A percentile compares a stretch with the other conserved stretches of the same genome.
These are phyloP conservation scores for Pangasius larnaudii DNA, from an alignment of 2,797 vertebrate genomes.

Conservation along the genomic window DNA sequence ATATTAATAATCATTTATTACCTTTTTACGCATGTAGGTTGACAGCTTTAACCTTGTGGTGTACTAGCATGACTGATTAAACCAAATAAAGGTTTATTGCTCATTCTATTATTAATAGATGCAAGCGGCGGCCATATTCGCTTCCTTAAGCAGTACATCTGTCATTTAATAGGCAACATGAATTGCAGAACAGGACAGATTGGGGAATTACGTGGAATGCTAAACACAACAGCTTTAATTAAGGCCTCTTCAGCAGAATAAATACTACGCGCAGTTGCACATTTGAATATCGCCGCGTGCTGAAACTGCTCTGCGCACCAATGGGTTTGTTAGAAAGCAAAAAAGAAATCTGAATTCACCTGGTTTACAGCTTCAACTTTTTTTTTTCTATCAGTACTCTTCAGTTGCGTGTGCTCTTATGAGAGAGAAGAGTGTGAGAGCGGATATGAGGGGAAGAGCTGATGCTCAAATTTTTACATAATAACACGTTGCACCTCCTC, in stretches of 20 bases:
- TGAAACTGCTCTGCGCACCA: not conserved
- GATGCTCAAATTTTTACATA: not conserved
- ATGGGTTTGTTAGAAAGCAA: not conserved
- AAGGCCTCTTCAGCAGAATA: constrained; percentile 27
- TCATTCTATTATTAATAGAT: not conserved
- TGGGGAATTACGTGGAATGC: constrained; percentile 52
- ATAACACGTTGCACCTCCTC: constrained; percentile 10
- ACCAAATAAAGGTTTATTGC: not conserved
- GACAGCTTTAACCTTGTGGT: constrained; percentile 4
- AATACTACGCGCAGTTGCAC: not conserved
- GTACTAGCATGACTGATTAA: not conserved
- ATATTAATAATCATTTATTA: not conserved
- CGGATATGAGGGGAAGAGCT: not conserved
- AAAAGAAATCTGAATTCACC: constrained; percentile 3
- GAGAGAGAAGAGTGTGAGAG: not conserved
- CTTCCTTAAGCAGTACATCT: constrained; percentile 42
- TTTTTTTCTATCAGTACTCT: not conserved
- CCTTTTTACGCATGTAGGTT: not conserved
- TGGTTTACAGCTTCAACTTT: not conserved
- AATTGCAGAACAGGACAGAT: constrained; percentile 45
- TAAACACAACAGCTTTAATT: constrained; percentile 52
- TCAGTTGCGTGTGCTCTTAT: not conserved
- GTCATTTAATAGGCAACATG: constrained; percentile 54
- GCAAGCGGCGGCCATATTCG: constrained; percentile 38
- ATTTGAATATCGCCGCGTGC: constrained; percentile 8